Percentiles rank a stretch among this genome's conserved stretches.
These are phyloP conservation scores for Campopleginae sp. DNA, from an alignment of 2,888 invertebrate genomes.

Conservation along the genomic window DNA sequence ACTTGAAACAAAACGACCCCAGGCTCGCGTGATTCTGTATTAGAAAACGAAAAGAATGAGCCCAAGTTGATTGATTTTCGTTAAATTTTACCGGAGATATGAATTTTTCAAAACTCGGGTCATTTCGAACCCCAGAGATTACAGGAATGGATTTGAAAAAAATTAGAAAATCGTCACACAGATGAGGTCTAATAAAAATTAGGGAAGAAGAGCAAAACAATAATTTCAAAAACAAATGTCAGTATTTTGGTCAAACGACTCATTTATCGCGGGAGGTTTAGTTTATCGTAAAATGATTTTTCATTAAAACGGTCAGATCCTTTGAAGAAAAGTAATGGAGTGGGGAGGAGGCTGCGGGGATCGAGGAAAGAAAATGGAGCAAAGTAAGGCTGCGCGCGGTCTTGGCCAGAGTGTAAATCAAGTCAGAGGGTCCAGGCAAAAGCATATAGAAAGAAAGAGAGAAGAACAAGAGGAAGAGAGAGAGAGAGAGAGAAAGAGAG, in stretches of 20 bases:
- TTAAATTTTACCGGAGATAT: too few relatives aligned
- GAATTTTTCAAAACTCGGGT: too few relatives aligned
- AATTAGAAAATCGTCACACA: too few relatives aligned
- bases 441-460: conserved; percentile 60
- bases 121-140: too few relatives aligned
- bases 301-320: conserved; percentile 22
- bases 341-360: neutral
- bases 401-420: conserved; percentile 79
- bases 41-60: too few relatives aligned
- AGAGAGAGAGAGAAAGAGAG: conserved; percentile 61
- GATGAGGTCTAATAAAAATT: neutral
- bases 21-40: too few relatives aligned
- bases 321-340: conserved; percentile 1
- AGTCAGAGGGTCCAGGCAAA: conserved; percentile 71
- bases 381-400: conserved; percentile 66
- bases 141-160: too few relatives aligned
- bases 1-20: too few relatives aligned
- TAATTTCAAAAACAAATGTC: neutral
- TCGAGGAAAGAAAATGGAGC: conserved; percentile 62
- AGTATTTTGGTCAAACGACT: neutral
- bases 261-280: neutral
- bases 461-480: conserved; percentile 61
- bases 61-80: too few relatives aligned
- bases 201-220: too few relatives aligned
- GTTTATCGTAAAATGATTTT: neutral